Evolutionary conservation across 64 coral and sea anemone genomes (phyloP), one percentile per base, ranked within the genome.

Genomic region (Montipora efflorescens): DNA sequence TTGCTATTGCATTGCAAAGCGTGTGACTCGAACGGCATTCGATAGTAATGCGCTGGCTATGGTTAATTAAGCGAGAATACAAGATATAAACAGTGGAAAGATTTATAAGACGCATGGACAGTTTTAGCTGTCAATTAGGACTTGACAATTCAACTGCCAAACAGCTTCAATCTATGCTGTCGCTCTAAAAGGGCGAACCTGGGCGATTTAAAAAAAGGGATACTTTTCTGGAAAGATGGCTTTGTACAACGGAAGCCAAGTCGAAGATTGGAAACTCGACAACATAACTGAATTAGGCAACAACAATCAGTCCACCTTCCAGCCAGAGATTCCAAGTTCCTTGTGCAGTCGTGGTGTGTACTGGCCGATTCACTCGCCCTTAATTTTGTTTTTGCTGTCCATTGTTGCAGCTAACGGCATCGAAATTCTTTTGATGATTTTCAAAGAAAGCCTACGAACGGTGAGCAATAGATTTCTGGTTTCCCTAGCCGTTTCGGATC

Each of bases 391-490:
- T 72, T 15, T 70, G 8, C 45, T 86, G 9, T 72, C 49, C 4
- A 86, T 86, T 67, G 5, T 86, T 36, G 66, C 44, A 4, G 66
- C 45, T 19, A 92, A 92, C 90, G 48, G 71, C 14, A 76, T 84
- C 69, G 79, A 75, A 8, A 92, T 92, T 48, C 20, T 86, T 61
- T 77, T 92, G 25, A 67, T 83, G 68, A 16, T 62, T 23, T 92
- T 47, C 25, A 92, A 85, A 80, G 73, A 85, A 53, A 23, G 18
- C 23, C 36, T 92, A 15, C 55, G 71, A 47, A 92, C 81, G 45
- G 44, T 83, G 0, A 73, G 67, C 53, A 92, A 92, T 48, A 75
- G 84, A 68, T 64, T 92, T 2, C 72, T 92, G 0, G 70, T 86
- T 14, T 84, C 79, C 1, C 58, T 92, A 50, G 48, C 66, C 19